Evolutionary conservation across 2,797 vertebrate genomes (phyloP).

Genomic region (Manis crassicaudata): DNA sequence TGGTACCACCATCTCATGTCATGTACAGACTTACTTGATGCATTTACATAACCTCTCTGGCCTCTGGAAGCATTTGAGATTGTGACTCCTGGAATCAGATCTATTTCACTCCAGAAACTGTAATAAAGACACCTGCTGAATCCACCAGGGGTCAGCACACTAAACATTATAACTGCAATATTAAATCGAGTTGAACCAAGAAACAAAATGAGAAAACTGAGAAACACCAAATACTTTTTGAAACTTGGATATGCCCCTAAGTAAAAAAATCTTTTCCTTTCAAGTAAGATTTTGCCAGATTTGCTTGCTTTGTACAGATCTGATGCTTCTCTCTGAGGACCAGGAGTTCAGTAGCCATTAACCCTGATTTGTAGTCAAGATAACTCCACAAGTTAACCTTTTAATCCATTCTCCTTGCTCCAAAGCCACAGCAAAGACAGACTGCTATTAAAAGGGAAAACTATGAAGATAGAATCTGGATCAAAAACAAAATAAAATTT

Average conservation of each 20-base stretch:
- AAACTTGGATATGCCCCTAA: neutral
- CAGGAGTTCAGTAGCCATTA: neutral
- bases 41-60: neutral
- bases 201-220: neutral
- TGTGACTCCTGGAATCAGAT: neutral
- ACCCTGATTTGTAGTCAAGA: neutral
- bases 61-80: neutral
- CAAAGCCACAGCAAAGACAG: neutral
- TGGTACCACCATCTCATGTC: neutral
- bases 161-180: neutral
- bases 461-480: neutral
- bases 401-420: neutral
- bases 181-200: neutral
- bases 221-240: neutral
- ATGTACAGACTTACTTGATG: neutral
- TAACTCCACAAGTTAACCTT: neutral
- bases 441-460: neutral
- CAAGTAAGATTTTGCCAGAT: neutral
- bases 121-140: conserved; percentile 8
- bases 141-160: conserved; percentile 77
- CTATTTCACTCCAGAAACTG: neutral
- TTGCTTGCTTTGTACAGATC: neutral
- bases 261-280: neutral
- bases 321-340: neutral
- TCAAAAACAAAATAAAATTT: neutral